Base-by-base conservation (phyloP, 2,113 vertebrate species). In the Speoplatyrhinus poulsoni region DNA sequence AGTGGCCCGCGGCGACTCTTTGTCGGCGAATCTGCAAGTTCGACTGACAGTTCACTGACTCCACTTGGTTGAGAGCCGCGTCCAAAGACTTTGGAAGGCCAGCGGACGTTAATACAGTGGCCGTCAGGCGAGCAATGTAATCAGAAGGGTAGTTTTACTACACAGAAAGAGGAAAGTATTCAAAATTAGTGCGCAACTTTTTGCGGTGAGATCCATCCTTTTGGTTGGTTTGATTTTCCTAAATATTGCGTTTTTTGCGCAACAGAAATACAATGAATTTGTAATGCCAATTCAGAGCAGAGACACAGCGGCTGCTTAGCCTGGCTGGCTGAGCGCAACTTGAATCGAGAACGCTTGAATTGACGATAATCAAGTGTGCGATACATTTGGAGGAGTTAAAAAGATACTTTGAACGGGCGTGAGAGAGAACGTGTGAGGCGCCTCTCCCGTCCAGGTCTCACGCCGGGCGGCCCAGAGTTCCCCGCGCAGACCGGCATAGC, bases 361-460 rank as follows among this genome's bases (percentile, higher is more conserved):
- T 67, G 19, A 70, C 33, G 62, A 69, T 62, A 12, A n/a, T 48
- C 59, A 62, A 47, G 19, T 75, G 10, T 79, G 72, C 62, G 62
- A 69, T 73, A 58, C 54, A 55, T 17, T 55, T 55, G n/a, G 54
- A 19, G 26, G 33, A 68, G 16, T 63, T 16, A 36, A 58, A 67
- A 26, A 69, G 78, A 74, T 67, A 53, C 56, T 59, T 50, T 72
- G 60, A 33, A 69, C 47, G 32, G 54, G 79, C 56, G 67, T 66
- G 69, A 57, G 75, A 57, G 83, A 75, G 84, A 68, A 48, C 73
- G 75, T 83, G 77, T 79, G 87, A 78, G 72, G 74, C 80, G 65
- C 60, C 65, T 80, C 78, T 70, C 87, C 86, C 90, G 92, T 92
- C 89, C 94, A 94, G 94, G 94, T 94, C 93, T 90, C 88, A 91